Percentiles rank a stretch among this genome's conserved stretches.
Conservation (phyloP, 2,888 invertebrate genomes). For the Seira ritae region DNA sequence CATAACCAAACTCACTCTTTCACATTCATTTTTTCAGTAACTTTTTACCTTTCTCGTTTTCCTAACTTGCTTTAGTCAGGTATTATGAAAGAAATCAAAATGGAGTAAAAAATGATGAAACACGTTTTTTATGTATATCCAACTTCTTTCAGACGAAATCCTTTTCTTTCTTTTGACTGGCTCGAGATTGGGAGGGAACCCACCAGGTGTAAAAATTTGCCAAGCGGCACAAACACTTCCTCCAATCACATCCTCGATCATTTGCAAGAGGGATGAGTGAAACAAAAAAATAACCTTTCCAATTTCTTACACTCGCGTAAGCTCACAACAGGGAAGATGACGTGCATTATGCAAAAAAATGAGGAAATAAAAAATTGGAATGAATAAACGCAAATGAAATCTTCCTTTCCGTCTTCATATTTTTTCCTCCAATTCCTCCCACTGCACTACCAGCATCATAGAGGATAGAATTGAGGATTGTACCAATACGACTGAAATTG, state of each 20-base stretch:
- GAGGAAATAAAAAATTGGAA: slow-evolving; percentile 1
- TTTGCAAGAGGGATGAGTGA: slow-evolving; percentile 26
- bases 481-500: no score
- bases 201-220: slow-evolving; percentile 72
- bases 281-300: background rate
- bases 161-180: no score
- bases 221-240: slow-evolving; percentile 50
- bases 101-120: slow-evolving; percentile 46
- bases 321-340: slow-evolving; percentile 4
- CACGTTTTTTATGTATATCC: no score
- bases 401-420: no score
- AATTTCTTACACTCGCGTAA: background rate
- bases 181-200: slow-evolving; percentile 57
- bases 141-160: no score
- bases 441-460: no score
- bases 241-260: slow-evolving; percentile 66
- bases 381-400: background rate
- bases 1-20: no score
- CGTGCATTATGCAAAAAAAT: background rate
- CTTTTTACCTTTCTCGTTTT: no score
- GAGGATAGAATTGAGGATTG: no score
- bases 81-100: slow-evolving; percentile 44
- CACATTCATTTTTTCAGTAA: no score
- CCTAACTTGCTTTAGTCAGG: no score
- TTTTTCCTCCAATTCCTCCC: no score